These are phyloP conservation scores for Drosophila falleni DNA, from an alignment of 2,888 invertebrate genomes.

Conservation along the genomic window DNA sequence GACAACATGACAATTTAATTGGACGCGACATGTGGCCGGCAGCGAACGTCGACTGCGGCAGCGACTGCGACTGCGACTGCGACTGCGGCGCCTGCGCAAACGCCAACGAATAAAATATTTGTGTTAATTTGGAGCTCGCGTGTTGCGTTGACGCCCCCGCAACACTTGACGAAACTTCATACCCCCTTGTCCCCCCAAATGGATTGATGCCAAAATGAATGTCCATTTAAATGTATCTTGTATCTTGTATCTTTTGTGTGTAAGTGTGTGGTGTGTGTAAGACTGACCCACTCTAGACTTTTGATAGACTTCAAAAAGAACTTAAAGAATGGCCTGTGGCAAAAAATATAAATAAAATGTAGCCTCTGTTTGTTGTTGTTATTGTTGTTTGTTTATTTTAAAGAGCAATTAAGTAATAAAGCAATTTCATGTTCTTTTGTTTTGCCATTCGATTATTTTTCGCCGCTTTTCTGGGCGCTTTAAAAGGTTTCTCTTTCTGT, in stretches of 20 bases:
- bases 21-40: slow-evolving; percentile 78
- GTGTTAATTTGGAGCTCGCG: slow-evolving; percentile 77
- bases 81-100: slow-evolving; percentile 72
- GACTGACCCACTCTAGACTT: slow-evolving; percentile 68
- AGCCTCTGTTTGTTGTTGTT: slow-evolving; percentile 33
- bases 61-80: slow-evolving; percentile 7
- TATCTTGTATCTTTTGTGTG: slow-evolving; percentile 14
- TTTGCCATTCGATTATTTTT: slow-evolving; percentile 72
- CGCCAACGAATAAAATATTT: slow-evolving; percentile 41
- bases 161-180: slow-evolving; percentile 21
- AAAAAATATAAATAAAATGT: slow-evolving; percentile 14
- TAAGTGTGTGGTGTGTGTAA: slow-evolving; percentile 10
- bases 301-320: slow-evolving; percentile 51
- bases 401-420: slow-evolving; percentile 82
- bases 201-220: slow-evolving; percentile 49
- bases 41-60: not conserved
- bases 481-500: slow-evolving; percentile 58
- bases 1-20: slow-evolving; percentile 82
- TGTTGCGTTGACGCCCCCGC: slow-evolving; percentile 69
- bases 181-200: not conserved
- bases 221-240: slow-evolving; percentile 74
- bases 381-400: slow-evolving; percentile 67
- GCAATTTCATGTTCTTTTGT: slow-evolving; percentile 81
- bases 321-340: slow-evolving; percentile 53
- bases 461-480: slow-evolving; percentile 56